Evolutionary conservation across 2,888 invertebrate genomes (phyloP), one percentile per base, ranked within the genome.

Genomic region (Beris morrisii): DNA sequence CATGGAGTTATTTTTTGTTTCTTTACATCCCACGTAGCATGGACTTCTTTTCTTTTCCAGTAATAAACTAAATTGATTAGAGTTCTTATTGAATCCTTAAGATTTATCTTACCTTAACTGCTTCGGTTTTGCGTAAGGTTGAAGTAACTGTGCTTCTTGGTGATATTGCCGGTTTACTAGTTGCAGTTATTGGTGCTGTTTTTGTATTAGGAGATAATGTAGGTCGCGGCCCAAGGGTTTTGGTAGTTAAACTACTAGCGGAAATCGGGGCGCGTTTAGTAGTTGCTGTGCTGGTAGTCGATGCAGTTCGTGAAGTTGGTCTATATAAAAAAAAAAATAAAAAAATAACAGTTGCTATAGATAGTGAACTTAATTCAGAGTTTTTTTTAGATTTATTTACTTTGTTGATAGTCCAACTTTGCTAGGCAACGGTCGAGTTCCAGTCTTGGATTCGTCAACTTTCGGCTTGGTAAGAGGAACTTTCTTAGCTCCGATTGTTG

Each of bases 131-230:
- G 38, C 79, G 79, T 65, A 76, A 66, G 65, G 78, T 74, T 57
- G 78, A 76, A 43, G 73, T 71, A 43, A 77, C 45, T n/a, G 76
- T 73, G 67, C 74, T 70, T 52, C 78, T 76, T 52, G 79, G 79
- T 11, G 79, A 78, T 50, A 72, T 69, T 32, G 73, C 61, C 69
- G 75, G 75, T 22, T 61, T 61, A 22, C 76, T 70, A 70, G 77
- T 78, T 56, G 67, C 43, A 56, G 53, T 12, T 5, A 45, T 6
- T 45, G 64, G n/a, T 46, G 68, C 53, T 45, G 61, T 46, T 44
- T 58, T 65, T 65, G 48, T 38, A 22, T 31, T 64, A 32, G 65
- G 55, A 22, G 67, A 65, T 50, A 65, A 48, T 15, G 61, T 32
- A 31, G 56, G 48, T 53, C 61, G 59, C 43, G 30, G 45, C 13